A percentile compares a stretch with the other conserved stretches of the same genome.
Conservation (phyloP, 2,113 vertebrate genomes). For the Andinoacara biseriatus region DNA sequence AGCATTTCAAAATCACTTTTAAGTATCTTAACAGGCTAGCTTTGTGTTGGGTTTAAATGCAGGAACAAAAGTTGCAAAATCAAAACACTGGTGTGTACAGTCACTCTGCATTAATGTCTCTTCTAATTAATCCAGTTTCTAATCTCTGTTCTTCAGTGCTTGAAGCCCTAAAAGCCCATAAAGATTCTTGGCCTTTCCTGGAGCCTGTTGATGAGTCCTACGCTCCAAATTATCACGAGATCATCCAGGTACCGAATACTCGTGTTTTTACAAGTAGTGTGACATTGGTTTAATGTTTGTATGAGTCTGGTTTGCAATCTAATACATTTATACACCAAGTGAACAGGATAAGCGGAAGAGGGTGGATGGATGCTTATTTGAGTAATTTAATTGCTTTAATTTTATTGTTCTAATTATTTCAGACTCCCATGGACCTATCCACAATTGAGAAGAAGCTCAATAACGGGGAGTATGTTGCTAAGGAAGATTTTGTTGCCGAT, state of each 20-base stretch:
- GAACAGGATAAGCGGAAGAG: not conserved
- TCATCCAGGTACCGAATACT: constrained; percentile 88
- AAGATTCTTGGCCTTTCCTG: constrained; percentile 97
- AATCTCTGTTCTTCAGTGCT: constrained; percentile 81
- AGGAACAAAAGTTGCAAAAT: too few species aligned
- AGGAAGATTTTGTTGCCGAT: constrained; percentile 94
- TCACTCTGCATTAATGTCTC: not conserved
- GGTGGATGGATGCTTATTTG: not conserved
- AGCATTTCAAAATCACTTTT: too few species aligned
- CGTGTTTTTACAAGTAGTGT: not conserved
- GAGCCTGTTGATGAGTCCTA: constrained; percentile 97
- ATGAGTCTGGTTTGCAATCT: not conserved
- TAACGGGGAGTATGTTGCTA: constrained; percentile 90
- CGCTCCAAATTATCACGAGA: constrained; percentile 94
- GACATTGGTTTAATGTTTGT: not conserved
- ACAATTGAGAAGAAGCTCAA: constrained; percentile 96
- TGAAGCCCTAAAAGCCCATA: constrained; percentile 93
- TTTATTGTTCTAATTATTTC: not conserved
- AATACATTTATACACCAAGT: not conserved
- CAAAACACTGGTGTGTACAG: not conserved
- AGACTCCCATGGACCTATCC: constrained; percentile 98
- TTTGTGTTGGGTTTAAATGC: not conserved
- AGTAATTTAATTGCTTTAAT: not conserved
- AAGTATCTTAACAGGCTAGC: not conserved
- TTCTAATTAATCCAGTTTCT: not conserved